Percentiles rank a stretch among this genome's conserved stretches.
Evolutionary conservation across 2,797 vertebrate genomes (phyloP).

Genomic region (Coracias cyanogaster): DNA sequence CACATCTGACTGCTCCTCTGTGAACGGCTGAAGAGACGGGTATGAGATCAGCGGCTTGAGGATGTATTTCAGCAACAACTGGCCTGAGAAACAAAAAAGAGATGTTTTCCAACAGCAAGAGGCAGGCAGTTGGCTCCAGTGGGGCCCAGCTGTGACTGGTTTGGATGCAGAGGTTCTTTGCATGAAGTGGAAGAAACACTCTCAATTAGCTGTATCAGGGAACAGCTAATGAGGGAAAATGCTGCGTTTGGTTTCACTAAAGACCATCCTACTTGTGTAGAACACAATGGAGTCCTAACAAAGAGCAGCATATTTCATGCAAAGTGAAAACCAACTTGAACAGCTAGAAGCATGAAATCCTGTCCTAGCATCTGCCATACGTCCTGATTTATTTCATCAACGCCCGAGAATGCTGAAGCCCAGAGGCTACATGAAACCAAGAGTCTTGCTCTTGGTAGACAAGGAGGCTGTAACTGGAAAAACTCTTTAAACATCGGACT

Average conservation of each 20-base stretch:
- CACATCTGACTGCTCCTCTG: slow-evolving; percentile 78
- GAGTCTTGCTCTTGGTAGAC: not conserved
- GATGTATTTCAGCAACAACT: slow-evolving; percentile 89
- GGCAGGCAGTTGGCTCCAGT: not conserved
- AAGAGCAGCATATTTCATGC: not conserved
- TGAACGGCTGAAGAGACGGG: slow-evolving; percentile 80
- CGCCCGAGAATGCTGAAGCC: not conserved
- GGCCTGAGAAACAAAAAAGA: slow-evolving; percentile 78
- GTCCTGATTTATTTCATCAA: not conserved
- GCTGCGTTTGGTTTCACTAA: not conserved
- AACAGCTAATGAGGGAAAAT: not conserved
- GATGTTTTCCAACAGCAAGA: not conserved
- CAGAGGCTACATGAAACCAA: not conserved
- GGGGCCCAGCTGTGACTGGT: not conserved
- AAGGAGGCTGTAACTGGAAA: not conserved
- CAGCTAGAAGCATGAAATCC: not conserved
- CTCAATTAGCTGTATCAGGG: not conserved
- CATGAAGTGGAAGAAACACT: not conserved
- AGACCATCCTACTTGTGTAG: too few species aligned
- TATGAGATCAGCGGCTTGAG: slow-evolving; percentile 88
- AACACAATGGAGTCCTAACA: not conserved
- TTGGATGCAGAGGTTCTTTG: not conserved
- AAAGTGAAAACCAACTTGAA: not conserved
- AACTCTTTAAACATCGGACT: not conserved
- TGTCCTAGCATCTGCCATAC: not conserved